Percentiles rank a stretch among this genome's conserved stretches.
Conservation (phyloP, 2,888 invertebrate species). For the Caenorhabditis sp. region DNA sequence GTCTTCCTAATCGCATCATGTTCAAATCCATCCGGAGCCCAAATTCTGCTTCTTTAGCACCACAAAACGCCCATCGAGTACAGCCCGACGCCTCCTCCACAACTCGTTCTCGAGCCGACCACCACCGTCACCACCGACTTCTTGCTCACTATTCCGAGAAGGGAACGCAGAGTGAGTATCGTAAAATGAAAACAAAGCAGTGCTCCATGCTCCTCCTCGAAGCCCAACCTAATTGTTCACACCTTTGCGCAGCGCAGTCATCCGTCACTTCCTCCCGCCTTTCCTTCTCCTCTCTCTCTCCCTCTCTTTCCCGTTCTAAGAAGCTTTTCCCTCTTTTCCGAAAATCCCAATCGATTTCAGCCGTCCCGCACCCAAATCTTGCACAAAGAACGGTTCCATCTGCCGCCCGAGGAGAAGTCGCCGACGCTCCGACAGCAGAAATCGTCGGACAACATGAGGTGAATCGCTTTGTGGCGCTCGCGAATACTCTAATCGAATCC, state of each 20-base stretch:
- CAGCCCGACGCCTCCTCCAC: conserved; percentile 19
- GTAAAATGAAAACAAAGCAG: not conserved
- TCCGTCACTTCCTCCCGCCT: conserved; percentile 21
- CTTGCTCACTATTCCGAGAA: conserved; percentile 20
- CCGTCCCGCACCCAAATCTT: conserved; percentile 50
- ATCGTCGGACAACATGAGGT: conserved; percentile 28
- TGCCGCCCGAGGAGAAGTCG: conserved; percentile 30
- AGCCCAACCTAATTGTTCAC: too few species aligned
- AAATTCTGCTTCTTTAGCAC: not conserved
- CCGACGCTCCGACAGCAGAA: not conserved
- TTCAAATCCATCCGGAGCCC: too few species aligned
- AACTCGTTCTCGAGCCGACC: conserved; percentile 12
- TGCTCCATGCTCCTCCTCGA: not conserved
- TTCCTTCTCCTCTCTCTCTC: conserved; percentile 10
- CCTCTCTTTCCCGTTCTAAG: not conserved
- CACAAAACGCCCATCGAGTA: conserved; percentile 50
- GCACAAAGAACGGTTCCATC: conserved; percentile 47
- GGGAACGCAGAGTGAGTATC: conserved; percentile 37
- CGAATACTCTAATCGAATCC: not conserved
- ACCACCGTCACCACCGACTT: not conserved
- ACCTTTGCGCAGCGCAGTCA: conserved; percentile 17
- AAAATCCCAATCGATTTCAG: conserved; percentile 23
- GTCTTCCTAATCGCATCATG: conserved; percentile 44
- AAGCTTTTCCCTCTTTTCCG: not conserved
- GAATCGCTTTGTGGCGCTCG: not conserved